Conservation (phyloP, 1,140 invertebrate species). For the Sarcophaga bullata region DNA sequence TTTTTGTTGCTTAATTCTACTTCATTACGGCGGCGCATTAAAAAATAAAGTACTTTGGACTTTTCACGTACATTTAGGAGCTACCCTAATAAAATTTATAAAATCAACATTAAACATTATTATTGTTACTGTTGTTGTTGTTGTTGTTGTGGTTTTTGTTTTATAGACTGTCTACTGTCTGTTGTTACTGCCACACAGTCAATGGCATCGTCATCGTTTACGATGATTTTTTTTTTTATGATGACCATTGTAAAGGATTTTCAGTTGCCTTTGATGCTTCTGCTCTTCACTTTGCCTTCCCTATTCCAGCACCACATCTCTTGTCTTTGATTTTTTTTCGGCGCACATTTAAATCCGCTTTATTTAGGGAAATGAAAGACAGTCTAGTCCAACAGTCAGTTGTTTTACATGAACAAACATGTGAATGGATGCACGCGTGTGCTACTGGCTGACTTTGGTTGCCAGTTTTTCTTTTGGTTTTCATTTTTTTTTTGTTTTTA, state of each 20-base stretch:
- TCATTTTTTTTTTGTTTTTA: too few species aligned
- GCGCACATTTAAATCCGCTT: background rate
- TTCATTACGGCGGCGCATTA: too few species aligned
- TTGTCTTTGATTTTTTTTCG: background rate
- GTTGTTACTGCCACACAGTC: background rate
- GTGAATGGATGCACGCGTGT: too few species aligned
- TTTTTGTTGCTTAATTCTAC: too few species aligned
- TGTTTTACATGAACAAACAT: too few species aligned
- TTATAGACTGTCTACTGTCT: constrained; percentile 10
- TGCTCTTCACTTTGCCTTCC: background rate
- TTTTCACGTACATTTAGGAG: too few species aligned
- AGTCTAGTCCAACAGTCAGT: background rate
- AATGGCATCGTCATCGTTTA: background rate
- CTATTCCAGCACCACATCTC: background rate
- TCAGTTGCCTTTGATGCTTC: constrained; percentile 1
- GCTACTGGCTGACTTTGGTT: too few species aligned
- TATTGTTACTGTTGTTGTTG: background rate
- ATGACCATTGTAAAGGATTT: background rate
- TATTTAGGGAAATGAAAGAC: background rate
- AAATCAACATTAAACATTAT: background rate
- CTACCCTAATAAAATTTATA: background rate
- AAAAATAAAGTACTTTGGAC: too few species aligned
- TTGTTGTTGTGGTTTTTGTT: background rate
- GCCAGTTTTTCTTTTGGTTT: too few species aligned
- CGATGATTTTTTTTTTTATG: background rate